Evolutionary conservation across 1,140 invertebrate species (phyloP).

Genomic region (Brachionus rotundiformis): DNA sequence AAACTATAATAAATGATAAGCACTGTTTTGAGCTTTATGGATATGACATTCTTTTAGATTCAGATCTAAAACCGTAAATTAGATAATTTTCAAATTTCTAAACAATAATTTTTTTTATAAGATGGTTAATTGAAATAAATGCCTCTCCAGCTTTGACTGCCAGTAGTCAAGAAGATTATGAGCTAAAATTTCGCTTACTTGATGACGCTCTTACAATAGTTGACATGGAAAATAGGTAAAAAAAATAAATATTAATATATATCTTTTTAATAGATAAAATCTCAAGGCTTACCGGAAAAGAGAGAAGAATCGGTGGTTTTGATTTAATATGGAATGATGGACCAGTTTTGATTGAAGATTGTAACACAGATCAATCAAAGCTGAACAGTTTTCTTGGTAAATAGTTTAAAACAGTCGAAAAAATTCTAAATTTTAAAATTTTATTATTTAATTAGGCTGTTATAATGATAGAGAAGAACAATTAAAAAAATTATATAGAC

Average conservation of each 20-base stretch:
- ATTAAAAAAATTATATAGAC: conserved; percentile 52
- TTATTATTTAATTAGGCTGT: conserved; percentile 51
- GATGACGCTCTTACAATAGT: conserved; percentile 66
- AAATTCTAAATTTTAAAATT: not conserved
- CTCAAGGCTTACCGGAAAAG: conserved; percentile 65
- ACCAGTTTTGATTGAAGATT: conserved; percentile 63
- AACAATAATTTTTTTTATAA: conserved; percentile 53
- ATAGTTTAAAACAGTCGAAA: conserved; percentile 56
- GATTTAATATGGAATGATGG: conserved; percentile 70
- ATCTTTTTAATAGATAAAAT: not conserved
- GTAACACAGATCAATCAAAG: conserved; percentile 3
- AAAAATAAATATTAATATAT: not conserved
- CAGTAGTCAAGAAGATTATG: conserved; percentile 66
- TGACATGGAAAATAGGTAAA: conserved; percentile 65
- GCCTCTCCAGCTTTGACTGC: conserved; percentile 67
- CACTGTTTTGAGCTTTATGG: conserved; percentile 68
- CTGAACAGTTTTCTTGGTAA: conserved; percentile 52
- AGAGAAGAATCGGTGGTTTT: conserved; percentile 68
- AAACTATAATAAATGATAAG: conserved; percentile 66
- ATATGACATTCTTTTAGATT: conserved; percentile 66
- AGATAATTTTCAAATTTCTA: conserved; percentile 30
- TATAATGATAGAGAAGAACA: conserved; percentile 53
- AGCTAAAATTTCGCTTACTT: conserved; percentile 65
- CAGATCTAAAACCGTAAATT: conserved; percentile 63
- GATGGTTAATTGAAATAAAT: conserved; percentile 66